Base-by-base conservation (phyloP, 2,797 vertebrate genomes). In the Acipenser oxyrinchus region DNA sequence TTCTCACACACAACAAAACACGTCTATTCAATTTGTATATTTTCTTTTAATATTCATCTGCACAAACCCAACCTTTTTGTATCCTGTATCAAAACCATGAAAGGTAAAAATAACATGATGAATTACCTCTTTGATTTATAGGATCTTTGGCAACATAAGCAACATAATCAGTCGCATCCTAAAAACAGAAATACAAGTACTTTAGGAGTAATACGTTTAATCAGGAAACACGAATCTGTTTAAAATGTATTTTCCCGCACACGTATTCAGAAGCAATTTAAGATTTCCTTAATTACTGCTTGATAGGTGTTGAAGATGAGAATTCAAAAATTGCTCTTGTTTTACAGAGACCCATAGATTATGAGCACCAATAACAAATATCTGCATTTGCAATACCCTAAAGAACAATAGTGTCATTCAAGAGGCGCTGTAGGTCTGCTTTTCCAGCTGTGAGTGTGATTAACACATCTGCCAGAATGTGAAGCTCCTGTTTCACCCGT, bases 71-170 rank as follows among this genome's bases (percentile, higher is more conserved):
- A 5, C 37, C 37, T 37, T 37, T 37, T 37, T 37, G 37, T 37
- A 37, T 37, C 37, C 37, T 37, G 37, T 5, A 37, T 37, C 37
- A 37, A 37, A 37, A 37, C 37, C 37, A 37, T 37, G 37, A 0
- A 4, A 37, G 37, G 37, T 37, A 37, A 37, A 5, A 37, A 37
- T 37, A 37, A 37, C 5, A 37, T 4, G 23, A 37, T 37, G 23
- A 37, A 37, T 9, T 84, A 96, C 95, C 94, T 95, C 95, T 90
- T 74, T 91, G 90, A 81, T 93, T 93, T 77, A 88, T 86, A 62
- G 88, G 86, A 83, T 96, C 94, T 84, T 97, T 97, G 68, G 94
- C 95, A 76, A 97, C 93, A 49, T 96, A 97, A 52, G 95, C 95
- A 53, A 97, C 91, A 6, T 93, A 95, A 81, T 97, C 92, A 74